A percentile compares a stretch with the other conserved stretches of the same genome.
Evolutionary conservation across 2,113 vertebrate species (phyloP).

Genomic region (Beaufortia kweichowensis): DNA sequence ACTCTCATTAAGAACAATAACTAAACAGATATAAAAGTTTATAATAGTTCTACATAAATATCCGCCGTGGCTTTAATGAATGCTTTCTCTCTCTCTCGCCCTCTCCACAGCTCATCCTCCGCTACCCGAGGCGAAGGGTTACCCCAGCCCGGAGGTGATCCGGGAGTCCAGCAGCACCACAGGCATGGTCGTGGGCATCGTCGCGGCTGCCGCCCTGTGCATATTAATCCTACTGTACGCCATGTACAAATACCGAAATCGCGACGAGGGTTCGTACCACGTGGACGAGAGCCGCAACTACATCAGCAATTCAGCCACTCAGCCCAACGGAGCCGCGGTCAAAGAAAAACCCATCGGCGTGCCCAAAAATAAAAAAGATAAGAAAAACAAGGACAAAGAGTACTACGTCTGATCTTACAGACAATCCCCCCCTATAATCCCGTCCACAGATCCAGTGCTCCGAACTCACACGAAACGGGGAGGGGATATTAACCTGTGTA

Average conservation of each 20-base stretch:
- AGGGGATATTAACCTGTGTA: constrained; percentile 54
- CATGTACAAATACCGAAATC: constrained; percentile 99
- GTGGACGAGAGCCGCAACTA: constrained; percentile 99
- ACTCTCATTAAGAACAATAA: no score
- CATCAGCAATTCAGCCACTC: constrained; percentile 98
- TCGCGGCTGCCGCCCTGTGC: constrained; percentile 93
- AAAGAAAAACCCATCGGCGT: constrained; percentile 97
- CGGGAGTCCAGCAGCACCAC: constrained; percentile 97
- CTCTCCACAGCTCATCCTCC: constrained; percentile 87
- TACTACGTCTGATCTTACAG: constrained; percentile 93
- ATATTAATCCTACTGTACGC: constrained; percentile 99
- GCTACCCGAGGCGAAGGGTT: constrained; percentile 85
- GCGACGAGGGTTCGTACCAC: constrained; percentile 97
- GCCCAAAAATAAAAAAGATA: constrained; percentile 96
- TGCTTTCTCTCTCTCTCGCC: constrained; percentile 5
- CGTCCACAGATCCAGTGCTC: constrained; percentile 38
- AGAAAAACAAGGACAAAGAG: constrained; percentile 99
- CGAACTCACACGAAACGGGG: constrained; percentile 40
- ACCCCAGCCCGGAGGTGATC: constrained; percentile 89
- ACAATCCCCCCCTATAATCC: constrained; percentile 37
- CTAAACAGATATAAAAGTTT: background rate
- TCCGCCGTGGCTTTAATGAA: constrained; percentile 27
- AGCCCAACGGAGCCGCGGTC: constrained; percentile 94
- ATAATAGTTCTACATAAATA: background rate
- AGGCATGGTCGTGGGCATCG: constrained; percentile 98